Conservation (phyloP, 2,888 invertebrate genomes). For the Chloromyia formosa region DNA sequence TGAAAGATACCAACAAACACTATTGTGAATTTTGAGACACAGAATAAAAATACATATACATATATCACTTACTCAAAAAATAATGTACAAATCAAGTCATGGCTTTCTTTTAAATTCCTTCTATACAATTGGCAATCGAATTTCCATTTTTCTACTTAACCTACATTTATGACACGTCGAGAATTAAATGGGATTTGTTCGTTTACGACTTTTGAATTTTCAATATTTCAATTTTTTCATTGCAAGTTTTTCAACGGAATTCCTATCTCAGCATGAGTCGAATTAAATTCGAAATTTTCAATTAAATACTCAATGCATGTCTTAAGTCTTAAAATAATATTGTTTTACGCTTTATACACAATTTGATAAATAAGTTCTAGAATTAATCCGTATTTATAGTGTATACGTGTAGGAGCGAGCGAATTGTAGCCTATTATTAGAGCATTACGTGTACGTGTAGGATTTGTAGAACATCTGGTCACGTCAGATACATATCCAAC, state of each 20-base stretch:
- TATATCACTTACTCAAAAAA: neutral
- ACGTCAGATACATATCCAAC: conserved; percentile 61
- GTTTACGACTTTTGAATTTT: neutral
- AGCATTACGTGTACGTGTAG: neutral
- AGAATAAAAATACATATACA: neutral
- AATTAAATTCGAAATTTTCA: conserved; percentile 18
- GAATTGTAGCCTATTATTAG: conserved; percentile 19
- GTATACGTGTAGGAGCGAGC: conserved; percentile 12
- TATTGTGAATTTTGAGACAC: neutral
- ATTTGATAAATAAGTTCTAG: conserved; percentile 18
- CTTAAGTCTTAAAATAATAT: neutral
- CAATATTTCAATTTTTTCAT: no score
- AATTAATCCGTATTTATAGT: conserved; percentile 1
- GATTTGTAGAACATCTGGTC: conserved; percentile 52
- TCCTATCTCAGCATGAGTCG: conserved; percentile 19
- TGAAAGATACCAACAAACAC: neutral
- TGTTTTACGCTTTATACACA: conserved; percentile 15
- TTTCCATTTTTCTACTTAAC: conserved; percentile 22
- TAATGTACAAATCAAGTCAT: no score
- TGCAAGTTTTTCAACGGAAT: neutral
- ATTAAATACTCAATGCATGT: neutral
- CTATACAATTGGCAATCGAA: conserved; percentile 24
- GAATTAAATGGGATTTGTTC: conserved; percentile 45
- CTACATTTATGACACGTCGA: conserved; percentile 43
- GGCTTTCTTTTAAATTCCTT: neutral